phyloP scores from a whole-genome alignment of 2,797 vertebrate species.

The Poecilia picta region DNA sequence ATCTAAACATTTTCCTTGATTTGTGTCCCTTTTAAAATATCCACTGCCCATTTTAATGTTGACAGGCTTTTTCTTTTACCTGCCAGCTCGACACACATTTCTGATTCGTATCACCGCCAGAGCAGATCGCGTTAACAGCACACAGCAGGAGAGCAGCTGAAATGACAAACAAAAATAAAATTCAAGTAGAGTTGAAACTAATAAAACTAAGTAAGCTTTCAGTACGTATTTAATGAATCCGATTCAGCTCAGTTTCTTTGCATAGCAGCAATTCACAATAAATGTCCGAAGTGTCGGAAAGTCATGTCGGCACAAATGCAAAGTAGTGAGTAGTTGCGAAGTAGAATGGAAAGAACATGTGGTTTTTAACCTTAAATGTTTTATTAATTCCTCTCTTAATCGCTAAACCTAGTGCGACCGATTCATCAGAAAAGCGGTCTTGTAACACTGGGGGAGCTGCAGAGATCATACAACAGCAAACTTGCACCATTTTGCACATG shows the following conservation, averaged over 20 bases:
- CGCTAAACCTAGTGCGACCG: no score
- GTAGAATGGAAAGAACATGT: background rate
- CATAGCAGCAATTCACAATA: background rate
- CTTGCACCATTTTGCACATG: background rate
- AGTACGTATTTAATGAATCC: background rate
- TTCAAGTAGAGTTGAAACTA: background rate
- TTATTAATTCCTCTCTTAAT: no score
- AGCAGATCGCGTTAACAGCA: conserved; percentile 19
- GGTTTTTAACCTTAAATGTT: background rate
- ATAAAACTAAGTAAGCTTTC: background rate
- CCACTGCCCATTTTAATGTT: background rate
- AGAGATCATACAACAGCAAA: background rate
- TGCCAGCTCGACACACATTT: conserved; percentile 32
- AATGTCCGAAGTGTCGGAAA: background rate
- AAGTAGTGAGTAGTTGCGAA: background rate
- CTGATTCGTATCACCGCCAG: background rate
- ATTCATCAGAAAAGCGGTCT: no score
- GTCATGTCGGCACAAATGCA: no score
- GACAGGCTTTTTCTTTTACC: conserved; percentile 42
- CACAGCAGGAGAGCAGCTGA: conserved; percentile 61
- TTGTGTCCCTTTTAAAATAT: background rate
- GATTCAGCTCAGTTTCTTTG: background rate
- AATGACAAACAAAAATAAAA: conserved; percentile 19
- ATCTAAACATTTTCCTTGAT: background rate
- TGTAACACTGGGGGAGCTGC: no score